These are phyloP conservation scores for Benthosema pterotum DNA, from an alignment of 2,797 vertebrate genomes.

Conservation along the genomic window DNA sequence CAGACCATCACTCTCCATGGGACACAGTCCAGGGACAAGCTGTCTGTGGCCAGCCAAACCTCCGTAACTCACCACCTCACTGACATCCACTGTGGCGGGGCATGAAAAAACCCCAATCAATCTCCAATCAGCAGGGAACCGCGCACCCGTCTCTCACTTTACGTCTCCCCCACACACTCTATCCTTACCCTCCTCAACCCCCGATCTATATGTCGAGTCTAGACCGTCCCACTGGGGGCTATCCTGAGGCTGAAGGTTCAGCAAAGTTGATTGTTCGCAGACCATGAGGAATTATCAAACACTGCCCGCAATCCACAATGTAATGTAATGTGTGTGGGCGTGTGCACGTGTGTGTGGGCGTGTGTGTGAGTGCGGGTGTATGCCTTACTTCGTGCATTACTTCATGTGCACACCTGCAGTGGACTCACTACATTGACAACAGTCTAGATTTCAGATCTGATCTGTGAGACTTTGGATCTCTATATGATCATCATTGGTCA, in stretches of 20 bases:
- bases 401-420: no score
- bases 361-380: neutral
- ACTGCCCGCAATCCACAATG: constrained; percentile 25
- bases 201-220: constrained; percentile 4
- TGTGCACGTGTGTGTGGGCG: neutral
- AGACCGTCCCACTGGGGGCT: constrained; percentile 4
- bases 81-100: constrained; percentile 45
- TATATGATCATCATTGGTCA: no score
- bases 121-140: constrained; percentile 28
- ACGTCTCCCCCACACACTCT: constrained; percentile 7
- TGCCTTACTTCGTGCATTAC: no score
- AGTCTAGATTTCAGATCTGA: constrained; percentile 14
- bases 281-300: constrained; percentile 27
- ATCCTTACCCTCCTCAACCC: constrained; percentile 13
- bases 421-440: no score
- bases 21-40: constrained; percentile 24
- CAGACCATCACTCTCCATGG: constrained; percentile 38
- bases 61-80: constrained; percentile 30
- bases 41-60: constrained; percentile 9
- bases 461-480: no score
- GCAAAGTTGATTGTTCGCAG: constrained; percentile 7
- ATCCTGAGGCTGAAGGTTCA: constrained; percentile 12
- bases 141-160: constrained; percentile 24
- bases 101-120: constrained; percentile 41
- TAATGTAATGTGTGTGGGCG: constrained; percentile 15